Conservation (phyloP, 2,113 vertebrate genomes). For the Tragelaphus buxtoni region DNA sequence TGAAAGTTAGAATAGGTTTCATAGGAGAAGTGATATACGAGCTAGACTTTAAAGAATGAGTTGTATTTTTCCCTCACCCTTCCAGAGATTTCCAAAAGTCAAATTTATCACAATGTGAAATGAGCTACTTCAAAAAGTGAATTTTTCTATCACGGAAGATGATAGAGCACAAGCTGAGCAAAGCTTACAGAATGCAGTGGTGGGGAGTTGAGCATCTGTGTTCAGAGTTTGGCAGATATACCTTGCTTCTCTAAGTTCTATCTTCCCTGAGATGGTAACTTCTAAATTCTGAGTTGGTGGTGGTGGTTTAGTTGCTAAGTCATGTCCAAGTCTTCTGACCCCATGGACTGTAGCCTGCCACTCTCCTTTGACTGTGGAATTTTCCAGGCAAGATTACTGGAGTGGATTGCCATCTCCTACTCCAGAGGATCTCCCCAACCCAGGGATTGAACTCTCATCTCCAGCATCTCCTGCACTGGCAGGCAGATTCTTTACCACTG, state of each 20-base stretch:
- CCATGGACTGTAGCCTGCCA: background rate
- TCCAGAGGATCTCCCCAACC: background rate
- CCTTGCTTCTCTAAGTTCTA: background rate
- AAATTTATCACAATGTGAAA: slow-evolving; percentile 34
- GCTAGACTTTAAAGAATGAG: background rate
- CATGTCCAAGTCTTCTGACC: background rate
- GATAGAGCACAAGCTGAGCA: background rate
- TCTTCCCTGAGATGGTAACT: background rate
- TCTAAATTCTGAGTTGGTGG: background rate
- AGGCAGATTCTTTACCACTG: background rate
- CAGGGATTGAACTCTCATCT: background rate
- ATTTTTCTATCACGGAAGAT: background rate
- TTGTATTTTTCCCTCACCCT: background rate
- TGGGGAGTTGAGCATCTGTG: background rate
- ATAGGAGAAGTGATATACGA: background rate
- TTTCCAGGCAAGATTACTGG: background rate
- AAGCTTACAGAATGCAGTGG: background rate
- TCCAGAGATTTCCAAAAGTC: background rate
- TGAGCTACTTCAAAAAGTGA: background rate
- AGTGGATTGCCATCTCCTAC: background rate
- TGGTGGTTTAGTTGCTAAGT: background rate
- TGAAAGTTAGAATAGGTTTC: background rate
- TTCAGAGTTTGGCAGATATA: background rate
- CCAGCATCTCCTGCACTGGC: background rate
- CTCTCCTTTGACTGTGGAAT: background rate